Evolutionary conservation across 2,888 invertebrate species (phyloP).

Genomic region (Crioceris asparagi): DNA sequence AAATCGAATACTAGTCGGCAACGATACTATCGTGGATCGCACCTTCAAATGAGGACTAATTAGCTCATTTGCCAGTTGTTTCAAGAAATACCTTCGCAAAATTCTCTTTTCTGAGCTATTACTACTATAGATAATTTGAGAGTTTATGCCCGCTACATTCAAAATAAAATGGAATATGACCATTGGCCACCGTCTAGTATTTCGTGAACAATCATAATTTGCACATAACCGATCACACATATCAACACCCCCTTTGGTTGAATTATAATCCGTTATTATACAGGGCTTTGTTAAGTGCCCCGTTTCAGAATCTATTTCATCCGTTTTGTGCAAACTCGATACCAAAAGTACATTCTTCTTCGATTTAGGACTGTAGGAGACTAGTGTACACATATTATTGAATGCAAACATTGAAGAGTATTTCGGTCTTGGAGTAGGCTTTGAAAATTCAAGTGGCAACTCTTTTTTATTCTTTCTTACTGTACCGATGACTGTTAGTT

Average conservation of each 20-base stretch:
- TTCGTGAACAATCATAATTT: neutral
- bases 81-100: no score
- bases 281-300: neutral
- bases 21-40: no score
- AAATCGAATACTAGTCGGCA: no score
- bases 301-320: neutral
- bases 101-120: no score
- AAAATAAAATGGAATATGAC: slow-evolving; percentile 1
- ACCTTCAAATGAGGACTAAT: no score
- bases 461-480: neutral
- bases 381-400: neutral
- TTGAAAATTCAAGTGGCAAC: neutral
- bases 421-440: neutral
- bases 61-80: no score
- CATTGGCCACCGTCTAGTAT: slow-evolving; percentile 4
- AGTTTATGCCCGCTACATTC: slow-evolving; percentile 4
- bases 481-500: neutral
- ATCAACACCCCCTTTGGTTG: neutral
- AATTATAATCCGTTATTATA: neutral
- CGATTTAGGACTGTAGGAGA: neutral
- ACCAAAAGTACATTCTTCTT: neutral
- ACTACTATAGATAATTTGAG: slow-evolving; percentile 1
- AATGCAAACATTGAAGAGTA: neutral
- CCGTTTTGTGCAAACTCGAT: neutral
- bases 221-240: neutral